Evolutionary conservation across 1,140 invertebrate genomes (phyloP).

Genomic region (Pantala flavescens): DNA sequence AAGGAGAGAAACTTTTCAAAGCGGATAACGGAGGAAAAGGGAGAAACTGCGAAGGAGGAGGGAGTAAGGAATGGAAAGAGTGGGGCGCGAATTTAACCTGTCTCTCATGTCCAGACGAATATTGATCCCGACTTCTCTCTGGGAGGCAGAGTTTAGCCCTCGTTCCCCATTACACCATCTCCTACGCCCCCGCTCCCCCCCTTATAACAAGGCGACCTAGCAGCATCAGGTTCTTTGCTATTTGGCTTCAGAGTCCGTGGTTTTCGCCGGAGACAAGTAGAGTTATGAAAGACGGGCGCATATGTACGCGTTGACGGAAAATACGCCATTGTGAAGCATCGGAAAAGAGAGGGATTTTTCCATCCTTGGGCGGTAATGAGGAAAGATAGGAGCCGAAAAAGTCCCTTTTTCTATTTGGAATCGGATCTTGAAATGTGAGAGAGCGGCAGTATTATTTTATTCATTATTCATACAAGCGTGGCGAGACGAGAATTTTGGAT

Average conservation of each 20-base stretch:
- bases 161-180: not conserved
- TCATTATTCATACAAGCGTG: too few relatives aligned
- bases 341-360: too few relatives aligned
- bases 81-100: not conserved
- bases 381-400: too few relatives aligned
- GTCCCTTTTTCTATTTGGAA: too few relatives aligned
- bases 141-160: not conserved
- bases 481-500: too few relatives aligned
- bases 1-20: too few relatives aligned
- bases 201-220: not conserved
- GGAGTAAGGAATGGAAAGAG: not conserved
- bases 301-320: too few relatives aligned
- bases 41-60: not conserved
- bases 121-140: not conserved
- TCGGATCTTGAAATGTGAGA: too few relatives aligned
- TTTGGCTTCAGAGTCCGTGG: not conserved
- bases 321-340: too few relatives aligned
- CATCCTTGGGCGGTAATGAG: too few relatives aligned
- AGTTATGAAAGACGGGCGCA: not conserved
- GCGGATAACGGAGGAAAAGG: not conserved
- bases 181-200: not conserved
- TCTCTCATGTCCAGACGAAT: conserved; percentile 3
- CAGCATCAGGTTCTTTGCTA: not conserved
- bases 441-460: too few relatives aligned
- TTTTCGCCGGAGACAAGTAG: not conserved